These are phyloP conservation scores for Trichosurus vulpecula DNA, from an alignment of 2,797 vertebrate genomes.

Conservation along the genomic window DNA sequence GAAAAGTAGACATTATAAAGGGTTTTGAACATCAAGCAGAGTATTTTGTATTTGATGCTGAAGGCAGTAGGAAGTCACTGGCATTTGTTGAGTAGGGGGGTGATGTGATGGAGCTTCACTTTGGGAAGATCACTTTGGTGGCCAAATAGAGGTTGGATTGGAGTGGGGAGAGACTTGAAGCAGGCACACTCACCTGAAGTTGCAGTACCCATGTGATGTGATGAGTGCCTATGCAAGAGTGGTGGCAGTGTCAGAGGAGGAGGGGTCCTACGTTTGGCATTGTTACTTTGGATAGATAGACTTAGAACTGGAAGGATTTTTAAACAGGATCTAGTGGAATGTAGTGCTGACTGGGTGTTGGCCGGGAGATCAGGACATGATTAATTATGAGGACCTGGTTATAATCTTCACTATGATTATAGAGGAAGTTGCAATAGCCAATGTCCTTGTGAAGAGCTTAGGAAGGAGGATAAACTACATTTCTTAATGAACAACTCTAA, in stretches of 20 bases:
- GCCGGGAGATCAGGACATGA: background rate
- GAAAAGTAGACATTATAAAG: background rate
- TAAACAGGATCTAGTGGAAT: background rate
- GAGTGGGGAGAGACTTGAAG: background rate
- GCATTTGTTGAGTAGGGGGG: background rate
- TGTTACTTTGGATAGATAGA: background rate
- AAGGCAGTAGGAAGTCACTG: background rate
- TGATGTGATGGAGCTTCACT: background rate
- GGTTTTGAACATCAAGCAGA: background rate
- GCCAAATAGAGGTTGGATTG: background rate
- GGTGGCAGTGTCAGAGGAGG: background rate
- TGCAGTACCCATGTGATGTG: background rate
- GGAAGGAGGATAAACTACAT: background rate
- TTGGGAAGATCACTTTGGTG: background rate
- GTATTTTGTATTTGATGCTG: background rate
- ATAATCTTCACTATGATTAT: background rate
- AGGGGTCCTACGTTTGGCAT: background rate
- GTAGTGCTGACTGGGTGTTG: background rate
- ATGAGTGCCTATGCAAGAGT: background rate
- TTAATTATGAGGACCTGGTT: background rate
- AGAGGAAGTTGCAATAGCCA: background rate
- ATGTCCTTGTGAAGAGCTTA: background rate
- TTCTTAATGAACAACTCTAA: background rate
- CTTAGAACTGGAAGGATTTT: background rate
- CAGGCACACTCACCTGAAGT: background rate